Evolutionary conservation across 2,888 invertebrate genomes (phyloP).

Genomic region (Tromatobia lineatoria): DNA sequence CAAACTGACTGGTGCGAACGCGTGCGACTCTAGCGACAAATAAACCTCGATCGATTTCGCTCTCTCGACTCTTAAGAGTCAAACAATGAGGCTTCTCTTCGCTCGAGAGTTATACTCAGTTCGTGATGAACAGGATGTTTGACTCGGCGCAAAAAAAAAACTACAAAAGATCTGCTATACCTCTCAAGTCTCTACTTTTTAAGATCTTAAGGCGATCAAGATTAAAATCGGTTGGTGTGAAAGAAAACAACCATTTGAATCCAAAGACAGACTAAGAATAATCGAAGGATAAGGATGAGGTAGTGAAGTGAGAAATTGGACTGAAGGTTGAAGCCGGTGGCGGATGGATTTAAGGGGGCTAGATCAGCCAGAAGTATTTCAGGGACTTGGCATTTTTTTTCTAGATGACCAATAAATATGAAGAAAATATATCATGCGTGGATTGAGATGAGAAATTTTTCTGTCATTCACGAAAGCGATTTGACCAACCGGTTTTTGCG

Average conservation of each 20-base stretch:
- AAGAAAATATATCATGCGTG: not conserved
- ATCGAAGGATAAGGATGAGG: no score
- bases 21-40: slow-evolving; percentile 56
- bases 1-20: slow-evolving; percentile 42
- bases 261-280: no score
- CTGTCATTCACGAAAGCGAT: no score
- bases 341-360: not conserved
- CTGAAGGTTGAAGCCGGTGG: no score
- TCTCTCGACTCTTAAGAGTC: slow-evolving; percentile 57
- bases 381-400: not conserved
- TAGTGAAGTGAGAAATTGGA: no score
- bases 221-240: no score
- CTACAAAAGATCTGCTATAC: not conserved
- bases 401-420: not conserved
- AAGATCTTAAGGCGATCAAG: no score
- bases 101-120: not conserved
- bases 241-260: no score
- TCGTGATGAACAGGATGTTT: not conserved
- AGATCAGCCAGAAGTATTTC: not conserved
- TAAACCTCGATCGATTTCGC: slow-evolving; percentile 69
- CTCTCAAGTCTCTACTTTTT: not conserved
- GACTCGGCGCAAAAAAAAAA: not conserved
- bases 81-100: slow-evolving; percentile 65
- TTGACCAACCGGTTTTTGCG: no score
- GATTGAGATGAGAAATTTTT: no score